These are phyloP conservation scores for Eupithecia inturbata DNA, from an alignment of 2,888 invertebrate genomes.

Conservation along the genomic window DNA sequence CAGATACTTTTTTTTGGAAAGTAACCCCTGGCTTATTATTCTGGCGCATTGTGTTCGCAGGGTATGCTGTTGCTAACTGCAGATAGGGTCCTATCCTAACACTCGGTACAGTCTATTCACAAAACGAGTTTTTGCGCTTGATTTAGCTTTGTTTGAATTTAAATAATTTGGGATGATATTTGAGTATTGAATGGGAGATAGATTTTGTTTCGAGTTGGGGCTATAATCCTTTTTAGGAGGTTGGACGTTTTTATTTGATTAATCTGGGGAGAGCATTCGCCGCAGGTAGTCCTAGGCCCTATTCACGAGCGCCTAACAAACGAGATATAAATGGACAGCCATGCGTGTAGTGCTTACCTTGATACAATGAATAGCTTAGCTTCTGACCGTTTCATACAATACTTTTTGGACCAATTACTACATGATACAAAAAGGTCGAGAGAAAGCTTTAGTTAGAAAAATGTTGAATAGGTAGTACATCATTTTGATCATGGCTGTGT, in stretches of 20 bases:
- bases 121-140: conserved; percentile 34
- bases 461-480: conserved; percentile 46
- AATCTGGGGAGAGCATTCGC: conserved; percentile 8
- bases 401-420: not conserved
- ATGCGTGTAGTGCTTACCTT: conserved; percentile 9
- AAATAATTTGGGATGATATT: conserved; percentile 29
- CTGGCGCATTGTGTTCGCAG: conserved; percentile 39
- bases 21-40: conserved; percentile 49
- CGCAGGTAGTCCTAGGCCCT: conserved; percentile 11
- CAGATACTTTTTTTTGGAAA: conserved; percentile 51
- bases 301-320: not conserved
- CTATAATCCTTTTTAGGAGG: conserved; percentile 31
- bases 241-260: conserved; percentile 41
- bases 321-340: not conserved
- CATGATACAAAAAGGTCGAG: conserved; percentile 11
- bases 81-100: conserved; percentile 41
- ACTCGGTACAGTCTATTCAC: conserved; percentile 40
- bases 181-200: conserved; percentile 20
- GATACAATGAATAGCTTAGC: conserved; percentile 6
- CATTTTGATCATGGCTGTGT: conserved; percentile 54
- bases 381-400: not conserved
- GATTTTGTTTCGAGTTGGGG: conserved; percentile 22
- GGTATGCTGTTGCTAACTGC: conserved; percentile 42
- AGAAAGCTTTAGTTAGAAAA: conserved; percentile 44
- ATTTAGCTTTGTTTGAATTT: conserved; percentile 24